Evolutionary conservation across 2,888 invertebrate species (phyloP), one percentile per base, ranked within the genome.

Genomic region (Lithophane leautieri): DNA sequence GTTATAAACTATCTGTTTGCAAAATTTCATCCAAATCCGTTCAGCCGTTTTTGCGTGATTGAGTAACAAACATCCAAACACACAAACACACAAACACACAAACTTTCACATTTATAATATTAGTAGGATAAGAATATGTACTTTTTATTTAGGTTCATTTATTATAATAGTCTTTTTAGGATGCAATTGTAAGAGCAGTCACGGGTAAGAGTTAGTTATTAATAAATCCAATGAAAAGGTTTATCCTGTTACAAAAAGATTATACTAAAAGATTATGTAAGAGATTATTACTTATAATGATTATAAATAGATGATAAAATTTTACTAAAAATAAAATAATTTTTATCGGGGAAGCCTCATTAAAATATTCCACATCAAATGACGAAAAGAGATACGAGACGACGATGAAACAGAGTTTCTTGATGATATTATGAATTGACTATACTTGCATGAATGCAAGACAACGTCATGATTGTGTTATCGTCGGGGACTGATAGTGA

Each of bases 391-490:
- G 12, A 58, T 9, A 58, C 9, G 14, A 47, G 4, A 28, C 52
- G 0, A 22, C 12, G 9, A 74, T 56, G 22, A 28, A 16, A 28
- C 9, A 28, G 4, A 56, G 22, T 56, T 56, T 25, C 9, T 63
- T 47, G 7, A 4, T 56, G 3, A 0, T 47, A 47, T 22, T 25
- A 12, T 28, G 4, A 34, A 50, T 50, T 63, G 1, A 12, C 7
- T 54, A 3, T n/a, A 25, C 47, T 65, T 60, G 58, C 16, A 67
- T 76, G 76, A 76, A 52, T 63, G n/a, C n/a, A 58, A 40, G 0
- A 47, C 11, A 25, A 4, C 19, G 65, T 50, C 19, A 50, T 34
- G 3, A 4, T 40, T 28, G 4, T 70, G 14, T 28, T 66, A 25
- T 52, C 14, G n/a, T 60, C 4, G 0, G 4, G 0, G n/a, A 25